Conservation (phyloP, 2,797 vertebrate genomes). For the Labroides dimidiatus region DNA sequence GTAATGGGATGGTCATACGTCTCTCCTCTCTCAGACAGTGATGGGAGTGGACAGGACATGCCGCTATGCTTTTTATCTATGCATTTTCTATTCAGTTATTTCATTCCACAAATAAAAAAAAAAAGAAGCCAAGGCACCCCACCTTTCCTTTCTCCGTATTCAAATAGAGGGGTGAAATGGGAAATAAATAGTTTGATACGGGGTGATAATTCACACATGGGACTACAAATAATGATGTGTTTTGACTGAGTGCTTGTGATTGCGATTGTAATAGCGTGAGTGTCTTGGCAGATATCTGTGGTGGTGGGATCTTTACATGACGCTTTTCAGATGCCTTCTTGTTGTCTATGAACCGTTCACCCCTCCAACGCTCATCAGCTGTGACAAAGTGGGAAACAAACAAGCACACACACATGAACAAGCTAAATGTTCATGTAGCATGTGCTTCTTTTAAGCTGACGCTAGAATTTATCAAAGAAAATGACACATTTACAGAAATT, state of each 20-base stretch:
- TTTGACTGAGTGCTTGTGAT: slow-evolving; percentile 78
- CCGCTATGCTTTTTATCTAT: slow-evolving; percentile 80
- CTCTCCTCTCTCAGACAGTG: slow-evolving; percentile 75
- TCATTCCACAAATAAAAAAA: slow-evolving; percentile 70
- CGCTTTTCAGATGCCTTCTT: slow-evolving; percentile 69
- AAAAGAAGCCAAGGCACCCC: slow-evolving; percentile 43
- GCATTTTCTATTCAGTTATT: slow-evolving; percentile 78
- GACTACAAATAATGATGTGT: slow-evolving; percentile 75
- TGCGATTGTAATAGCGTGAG: slow-evolving; percentile 60
- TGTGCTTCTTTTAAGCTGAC: slow-evolving; percentile 32
- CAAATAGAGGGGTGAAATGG: slow-evolving; percentile 63
- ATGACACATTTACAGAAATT: slow-evolving; percentile 27
- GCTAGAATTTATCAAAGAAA: slow-evolving; percentile 57
- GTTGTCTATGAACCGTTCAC: slow-evolving; percentile 68
- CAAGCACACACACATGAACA: slow-evolving; percentile 36
- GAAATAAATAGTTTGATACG: slow-evolving; percentile 72
- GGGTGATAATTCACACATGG: slow-evolving; percentile 72
- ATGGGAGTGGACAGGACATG: slow-evolving; percentile 82
- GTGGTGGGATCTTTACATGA: slow-evolving; percentile 63
- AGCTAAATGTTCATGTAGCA: slow-evolving; percentile 26
- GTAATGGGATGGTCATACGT: slow-evolving; percentile 83
- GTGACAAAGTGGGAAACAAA: slow-evolving; percentile 74
- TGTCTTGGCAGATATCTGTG: slow-evolving; percentile 63
- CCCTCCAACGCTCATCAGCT: slow-evolving; percentile 63
- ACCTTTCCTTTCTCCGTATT: slow-evolving; percentile 56